Conservation (phyloP, 2,888 invertebrate species). For the Acrobasis repandana region DNA sequence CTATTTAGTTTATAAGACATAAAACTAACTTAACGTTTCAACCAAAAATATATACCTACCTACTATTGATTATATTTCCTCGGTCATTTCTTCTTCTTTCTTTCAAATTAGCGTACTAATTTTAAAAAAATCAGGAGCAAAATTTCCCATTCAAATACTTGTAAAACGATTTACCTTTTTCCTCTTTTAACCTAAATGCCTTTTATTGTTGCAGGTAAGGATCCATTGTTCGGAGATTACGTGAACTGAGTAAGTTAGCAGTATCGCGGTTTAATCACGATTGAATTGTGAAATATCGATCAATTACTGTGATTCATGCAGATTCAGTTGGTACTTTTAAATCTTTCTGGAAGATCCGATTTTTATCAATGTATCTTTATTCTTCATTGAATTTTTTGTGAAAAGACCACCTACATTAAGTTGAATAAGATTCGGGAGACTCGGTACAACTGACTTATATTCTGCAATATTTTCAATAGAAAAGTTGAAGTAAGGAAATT, state of each 20-base stretch:
- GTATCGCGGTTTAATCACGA: not conserved
- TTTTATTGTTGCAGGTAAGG: slow-evolving; percentile 29
- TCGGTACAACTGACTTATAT: too few species aligned
- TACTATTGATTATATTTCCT: too few species aligned
- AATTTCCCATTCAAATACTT: not conserved
- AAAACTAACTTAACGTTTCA: too few species aligned
- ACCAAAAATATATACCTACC: too few species aligned
- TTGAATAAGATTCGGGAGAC: not conserved
- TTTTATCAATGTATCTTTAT: slow-evolving; percentile 4
- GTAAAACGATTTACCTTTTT: not conserved
- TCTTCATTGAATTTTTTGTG: not conserved
- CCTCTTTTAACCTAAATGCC: slow-evolving; percentile 15
- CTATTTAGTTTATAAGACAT: too few species aligned
- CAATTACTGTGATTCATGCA: slow-evolving; percentile 7
- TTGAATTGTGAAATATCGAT: slow-evolving; percentile 12
- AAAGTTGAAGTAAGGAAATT: too few species aligned
- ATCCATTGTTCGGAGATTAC: slow-evolving; percentile 13
- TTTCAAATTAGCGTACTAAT: not conserved
- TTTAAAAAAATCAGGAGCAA: not conserved
- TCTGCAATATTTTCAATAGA: too few species aligned
- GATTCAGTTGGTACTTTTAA: not conserved
- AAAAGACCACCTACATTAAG: not conserved
- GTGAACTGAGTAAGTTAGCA: slow-evolving; percentile 14
- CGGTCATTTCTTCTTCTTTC: too few species aligned
- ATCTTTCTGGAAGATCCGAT: not conserved